phyloP scores from a whole-genome alignment of 2,888 invertebrate genomes.

The Nasonovia ribisnigri region DNA sequence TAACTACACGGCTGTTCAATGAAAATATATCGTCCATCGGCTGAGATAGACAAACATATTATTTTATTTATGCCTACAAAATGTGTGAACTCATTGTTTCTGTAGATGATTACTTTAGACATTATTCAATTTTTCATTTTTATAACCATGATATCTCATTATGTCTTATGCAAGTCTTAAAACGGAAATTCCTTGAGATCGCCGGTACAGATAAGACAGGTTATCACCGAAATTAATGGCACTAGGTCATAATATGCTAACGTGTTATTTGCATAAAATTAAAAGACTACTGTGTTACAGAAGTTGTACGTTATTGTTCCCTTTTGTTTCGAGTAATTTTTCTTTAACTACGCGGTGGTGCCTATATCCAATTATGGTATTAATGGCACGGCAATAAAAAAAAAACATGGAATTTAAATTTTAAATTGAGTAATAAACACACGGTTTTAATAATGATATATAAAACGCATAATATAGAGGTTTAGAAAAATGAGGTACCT shows the following conservation, averaged over 20 bases:
- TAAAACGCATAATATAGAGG: not conserved
- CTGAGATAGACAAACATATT: not conserved
- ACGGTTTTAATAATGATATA: slow-evolving; percentile 30
- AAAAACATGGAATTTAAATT: slow-evolving; percentile 41
- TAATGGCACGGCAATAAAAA: slow-evolving; percentile 15
- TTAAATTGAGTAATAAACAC: slow-evolving; percentile 52
- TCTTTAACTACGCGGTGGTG: slow-evolving; percentile 1
- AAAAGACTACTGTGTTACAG: slow-evolving; percentile 18
- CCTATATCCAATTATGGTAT: slow-evolving; percentile 24
- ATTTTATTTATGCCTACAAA: not conserved
- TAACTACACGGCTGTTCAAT: slow-evolving; percentile 45
- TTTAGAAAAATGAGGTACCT: not conserved
- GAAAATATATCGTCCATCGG: slow-evolving; percentile 47
- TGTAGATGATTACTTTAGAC: slow-evolving; percentile 39
- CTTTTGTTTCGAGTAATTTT: slow-evolving; percentile 28
- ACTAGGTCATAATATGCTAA: slow-evolving; percentile 49
- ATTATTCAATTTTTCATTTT: slow-evolving; percentile 60
- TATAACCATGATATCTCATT: slow-evolving; percentile 47
- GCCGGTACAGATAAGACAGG: slow-evolving; percentile 47
- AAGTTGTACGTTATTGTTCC: slow-evolving; percentile 40
- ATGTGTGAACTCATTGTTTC: slow-evolving; percentile 58
- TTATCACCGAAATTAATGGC: slow-evolving; percentile 49
- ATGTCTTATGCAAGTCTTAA: slow-evolving; percentile 26
- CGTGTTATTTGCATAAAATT: slow-evolving; percentile 63
- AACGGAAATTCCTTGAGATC: slow-evolving; percentile 62